These are phyloP conservation scores for Phalangium opilio DNA, from an alignment of 2,888 invertebrate genomes.

Conservation along the genomic window DNA sequence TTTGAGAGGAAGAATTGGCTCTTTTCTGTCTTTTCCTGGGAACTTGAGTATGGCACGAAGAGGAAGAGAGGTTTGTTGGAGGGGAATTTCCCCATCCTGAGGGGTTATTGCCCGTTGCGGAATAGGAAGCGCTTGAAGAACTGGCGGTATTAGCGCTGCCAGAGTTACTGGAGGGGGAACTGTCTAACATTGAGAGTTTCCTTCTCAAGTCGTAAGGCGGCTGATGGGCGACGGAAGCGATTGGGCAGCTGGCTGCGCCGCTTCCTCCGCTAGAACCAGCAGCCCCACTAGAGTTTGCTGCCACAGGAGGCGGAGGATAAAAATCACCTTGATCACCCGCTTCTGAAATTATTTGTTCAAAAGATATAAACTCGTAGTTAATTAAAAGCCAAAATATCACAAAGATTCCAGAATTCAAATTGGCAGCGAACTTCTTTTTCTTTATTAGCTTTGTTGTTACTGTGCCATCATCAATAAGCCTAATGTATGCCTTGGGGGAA, in stretches of 20 bases:
- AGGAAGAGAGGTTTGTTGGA: not conserved
- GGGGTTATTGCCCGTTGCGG: no score
- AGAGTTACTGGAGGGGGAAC: constrained; percentile 48
- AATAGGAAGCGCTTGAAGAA: no score
- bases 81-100: not conserved
- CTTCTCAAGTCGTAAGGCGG: constrained; percentile 78
- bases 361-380: no score
- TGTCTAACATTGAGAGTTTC: constrained; percentile 41
- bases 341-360: no score
- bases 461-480: no score
- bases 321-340: not conserved
- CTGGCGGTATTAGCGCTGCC: not conserved
- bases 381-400: no score
- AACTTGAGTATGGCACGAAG: constrained; percentile 15
- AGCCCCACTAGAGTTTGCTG: constrained; percentile 4
- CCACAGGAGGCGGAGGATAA: constrained; percentile 8
- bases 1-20: constrained; percentile 12
- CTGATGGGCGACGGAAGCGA: constrained; percentile 42
- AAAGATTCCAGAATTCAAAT: no score
- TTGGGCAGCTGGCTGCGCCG: not conserved
- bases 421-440: no score
- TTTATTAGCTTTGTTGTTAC: no score
- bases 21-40: constrained; percentile 15
- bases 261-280: constrained; percentile 8
- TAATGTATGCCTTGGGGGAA: no score